phyloP scores from a whole-genome alignment of 2,888 invertebrate species.

The Hypercompe scribonia region DNA sequence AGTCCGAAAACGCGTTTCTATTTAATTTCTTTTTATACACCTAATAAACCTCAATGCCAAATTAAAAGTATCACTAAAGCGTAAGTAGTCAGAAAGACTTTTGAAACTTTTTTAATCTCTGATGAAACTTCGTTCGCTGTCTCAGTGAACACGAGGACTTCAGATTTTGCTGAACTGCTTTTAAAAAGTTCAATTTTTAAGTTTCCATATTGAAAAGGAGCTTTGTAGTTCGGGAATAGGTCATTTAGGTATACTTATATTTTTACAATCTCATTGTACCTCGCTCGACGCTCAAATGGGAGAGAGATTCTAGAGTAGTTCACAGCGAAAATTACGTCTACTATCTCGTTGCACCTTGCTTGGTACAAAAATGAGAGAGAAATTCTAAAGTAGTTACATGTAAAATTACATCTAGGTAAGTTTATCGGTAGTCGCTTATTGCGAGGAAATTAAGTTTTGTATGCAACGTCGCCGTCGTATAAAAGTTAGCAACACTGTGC shows the following conservation, averaged over 20 bases:
- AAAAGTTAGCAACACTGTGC: slow-evolving; percentile 24
- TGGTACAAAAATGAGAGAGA: slow-evolving; percentile 27
- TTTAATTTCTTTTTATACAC: slow-evolving; percentile 23
- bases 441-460: slow-evolving; percentile 18
- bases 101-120: slow-evolving; percentile 69
- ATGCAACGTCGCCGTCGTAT: slow-evolving; percentile 10
- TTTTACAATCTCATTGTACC: no score
- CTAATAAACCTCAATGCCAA: slow-evolving; percentile 25
- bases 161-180: slow-evolving; percentile 62
- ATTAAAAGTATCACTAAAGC: slow-evolving; percentile 37
- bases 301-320: no score
- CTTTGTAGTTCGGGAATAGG: slow-evolving; percentile 47
- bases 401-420: slow-evolving; percentile 1
- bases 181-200: slow-evolving; percentile 61
- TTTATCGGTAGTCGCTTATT: slow-evolving; percentile 8
- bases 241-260: no score
- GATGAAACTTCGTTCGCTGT: slow-evolving; percentile 58
- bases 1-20: not conserved
- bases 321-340: no score
- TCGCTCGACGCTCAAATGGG: no score
- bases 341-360: slow-evolving; percentile 47
- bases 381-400: slow-evolving; percentile 18
- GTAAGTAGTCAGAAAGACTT: slow-evolving; percentile 59
- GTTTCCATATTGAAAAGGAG: slow-evolving; percentile 58
- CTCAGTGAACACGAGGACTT: slow-evolving; percentile 52